These are phyloP conservation scores for Oncorhynchus mykiss DNA, from an alignment of 2,113 vertebrate genomes.

Conservation along the genomic window DNA sequence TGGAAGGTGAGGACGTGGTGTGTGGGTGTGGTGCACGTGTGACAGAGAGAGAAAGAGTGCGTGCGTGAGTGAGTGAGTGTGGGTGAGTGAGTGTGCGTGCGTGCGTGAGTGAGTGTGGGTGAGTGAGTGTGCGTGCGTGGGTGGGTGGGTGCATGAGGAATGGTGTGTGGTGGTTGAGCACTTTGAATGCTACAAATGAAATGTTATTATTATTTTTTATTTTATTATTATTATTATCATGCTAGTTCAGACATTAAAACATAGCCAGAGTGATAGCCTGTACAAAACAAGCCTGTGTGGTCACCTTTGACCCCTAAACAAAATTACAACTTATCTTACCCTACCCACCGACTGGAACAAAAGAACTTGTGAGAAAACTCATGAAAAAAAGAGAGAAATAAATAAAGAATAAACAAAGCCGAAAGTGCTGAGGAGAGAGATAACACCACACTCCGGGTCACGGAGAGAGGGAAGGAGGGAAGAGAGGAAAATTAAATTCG, in stretches of 20 bases:
- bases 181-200: too few relatives aligned
- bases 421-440: constrained; percentile 59
- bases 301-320: constrained; percentile 52
- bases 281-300: constrained; percentile 23
- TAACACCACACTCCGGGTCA: constrained; percentile 52
- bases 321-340: constrained; percentile 52
- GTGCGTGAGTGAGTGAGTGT: background rate
- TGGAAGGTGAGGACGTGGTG: too few relatives aligned
- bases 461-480: constrained; percentile 32
- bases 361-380: background rate
- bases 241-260: background rate
- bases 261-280: background rate
- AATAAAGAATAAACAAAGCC: constrained; percentile 56
- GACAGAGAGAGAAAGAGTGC: too few relatives aligned
- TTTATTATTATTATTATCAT: background rate
- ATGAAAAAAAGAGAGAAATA: constrained; percentile 21
- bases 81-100: background rate
- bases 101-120: background rate
- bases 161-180: background rate
- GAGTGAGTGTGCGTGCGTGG: background rate
- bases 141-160: background rate
- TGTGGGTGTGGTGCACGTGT: too few relatives aligned
- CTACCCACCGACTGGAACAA: constrained; percentile 12
- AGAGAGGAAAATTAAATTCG: constrained; percentile 61
- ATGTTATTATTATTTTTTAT: too few relatives aligned